Evolutionary conservation across 2,797 vertebrate genomes (phyloP).

Genomic region (Poecilia velifera): DNA sequence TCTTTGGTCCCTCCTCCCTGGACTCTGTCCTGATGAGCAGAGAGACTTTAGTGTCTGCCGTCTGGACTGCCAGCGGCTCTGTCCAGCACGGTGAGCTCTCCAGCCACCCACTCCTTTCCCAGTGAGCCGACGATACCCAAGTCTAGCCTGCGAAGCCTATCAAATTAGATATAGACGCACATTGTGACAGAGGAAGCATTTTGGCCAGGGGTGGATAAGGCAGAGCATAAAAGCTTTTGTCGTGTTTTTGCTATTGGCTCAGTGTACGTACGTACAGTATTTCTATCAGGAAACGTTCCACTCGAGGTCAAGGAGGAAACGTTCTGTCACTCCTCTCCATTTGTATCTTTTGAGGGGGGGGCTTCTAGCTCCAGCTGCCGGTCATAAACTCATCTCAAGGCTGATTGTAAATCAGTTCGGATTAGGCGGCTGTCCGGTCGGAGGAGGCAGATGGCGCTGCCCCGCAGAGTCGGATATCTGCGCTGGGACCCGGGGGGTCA

Average conservation of each 20-base stretch:
- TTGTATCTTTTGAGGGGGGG: conserved; percentile 34
- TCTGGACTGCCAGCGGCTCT: conserved; percentile 49
- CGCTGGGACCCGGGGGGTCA: conserved; percentile 17
- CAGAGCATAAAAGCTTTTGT: conserved; percentile 13
- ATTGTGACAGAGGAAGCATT: conserved; percentile 7
- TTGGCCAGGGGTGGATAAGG: background rate
- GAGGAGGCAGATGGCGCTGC: conserved; percentile 50
- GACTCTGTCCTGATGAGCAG: conserved; percentile 60
- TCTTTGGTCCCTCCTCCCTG: conserved; percentile 27
- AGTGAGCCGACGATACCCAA: conserved; percentile 56
- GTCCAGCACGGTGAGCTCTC: conserved; percentile 39
- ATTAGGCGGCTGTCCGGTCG: conserved; percentile 48
- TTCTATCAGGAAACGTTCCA: background rate
- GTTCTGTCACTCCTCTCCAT: conserved; percentile 52
- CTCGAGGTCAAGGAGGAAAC: conserved; percentile 35
- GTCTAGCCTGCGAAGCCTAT: conserved; percentile 55
- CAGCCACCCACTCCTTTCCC: conserved; percentile 68
- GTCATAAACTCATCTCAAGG: conserved; percentile 51
- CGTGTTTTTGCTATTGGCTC: background rate
- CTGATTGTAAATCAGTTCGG: conserved; percentile 57
- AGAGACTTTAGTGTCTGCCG: conserved; percentile 30
- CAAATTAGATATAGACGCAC: conserved; percentile 53
- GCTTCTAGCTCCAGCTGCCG: conserved; percentile 36
- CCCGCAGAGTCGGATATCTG: conserved; percentile 4
- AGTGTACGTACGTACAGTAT: background rate